Evolutionary conservation across 1,140 invertebrate genomes (phyloP).

Genomic region (Mamestra configurata): DNA sequence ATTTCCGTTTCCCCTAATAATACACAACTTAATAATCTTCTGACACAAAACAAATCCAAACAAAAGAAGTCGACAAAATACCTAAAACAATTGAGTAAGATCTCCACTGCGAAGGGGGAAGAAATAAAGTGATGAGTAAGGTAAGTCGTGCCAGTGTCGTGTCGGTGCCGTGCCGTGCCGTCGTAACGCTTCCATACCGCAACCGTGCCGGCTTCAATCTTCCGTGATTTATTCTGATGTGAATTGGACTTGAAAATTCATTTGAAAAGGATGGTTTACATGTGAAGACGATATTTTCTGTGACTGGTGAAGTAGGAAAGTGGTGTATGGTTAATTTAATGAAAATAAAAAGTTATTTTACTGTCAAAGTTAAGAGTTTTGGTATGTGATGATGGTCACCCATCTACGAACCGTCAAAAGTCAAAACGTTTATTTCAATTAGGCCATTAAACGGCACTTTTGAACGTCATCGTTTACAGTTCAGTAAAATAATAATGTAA

Average conservation of each 20-base stretch:
- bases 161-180: background rate
- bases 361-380: no score
- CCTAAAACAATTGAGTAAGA: background rate
- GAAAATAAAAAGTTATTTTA: no score
- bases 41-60: background rate
- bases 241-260: constrained; percentile 48
- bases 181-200: background rate
- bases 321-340: no score
- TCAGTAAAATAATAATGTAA: no score
- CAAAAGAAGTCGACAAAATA: background rate
- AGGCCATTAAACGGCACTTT: no score
- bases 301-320: no score
- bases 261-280: constrained; percentile 12
- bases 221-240: constrained; percentile 48
- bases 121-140: background rate
- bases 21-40: background rate
- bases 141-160: background rate
- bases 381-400: no score
- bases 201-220: background rate
- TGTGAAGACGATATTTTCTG: background rate
- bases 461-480: no score
- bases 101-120: background rate
- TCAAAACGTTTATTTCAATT: no score
- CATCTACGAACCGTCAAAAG: no score
- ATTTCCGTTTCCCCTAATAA: background rate